Conservation (phyloP, 2,797 vertebrate genomes). For the Austrolebias charrua region DNA sequence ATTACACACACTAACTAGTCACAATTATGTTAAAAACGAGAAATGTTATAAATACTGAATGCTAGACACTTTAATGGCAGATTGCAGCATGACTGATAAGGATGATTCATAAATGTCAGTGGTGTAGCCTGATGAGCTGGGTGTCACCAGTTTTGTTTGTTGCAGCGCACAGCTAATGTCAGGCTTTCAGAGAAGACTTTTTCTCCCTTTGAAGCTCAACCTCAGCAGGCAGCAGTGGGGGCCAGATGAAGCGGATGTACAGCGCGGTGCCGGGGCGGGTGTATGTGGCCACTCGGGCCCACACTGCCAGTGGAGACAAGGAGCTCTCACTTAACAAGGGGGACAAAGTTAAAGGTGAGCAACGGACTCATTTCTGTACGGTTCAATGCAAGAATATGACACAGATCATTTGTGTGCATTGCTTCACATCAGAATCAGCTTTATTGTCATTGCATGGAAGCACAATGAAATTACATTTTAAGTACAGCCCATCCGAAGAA, state of each 20-base stretch:
- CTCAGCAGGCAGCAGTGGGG: slow-evolving; percentile 55
- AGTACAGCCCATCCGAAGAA: too few species aligned
- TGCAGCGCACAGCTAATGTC: slow-evolving; percentile 33
- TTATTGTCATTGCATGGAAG: too few species aligned
- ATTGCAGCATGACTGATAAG: slow-evolving; percentile 14
- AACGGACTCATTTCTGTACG: not conserved
- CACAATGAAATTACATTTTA: too few species aligned
- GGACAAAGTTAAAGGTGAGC: slow-evolving; percentile 91
- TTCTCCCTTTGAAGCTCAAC: slow-evolving; percentile 43
- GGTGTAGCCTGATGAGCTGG: slow-evolving; percentile 39
- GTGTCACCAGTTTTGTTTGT: slow-evolving; percentile 39
- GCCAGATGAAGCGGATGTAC: slow-evolving; percentile 86
- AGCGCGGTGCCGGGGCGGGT: slow-evolving; percentile 88
- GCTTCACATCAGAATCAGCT: not conserved
- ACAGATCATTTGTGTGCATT: not conserved
- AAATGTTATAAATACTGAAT: too few species aligned
- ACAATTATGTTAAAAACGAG: too few species aligned
- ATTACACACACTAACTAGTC: too few species aligned
- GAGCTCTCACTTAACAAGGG: slow-evolving; percentile 91
- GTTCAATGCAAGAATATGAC: not conserved
- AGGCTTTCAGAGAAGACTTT: slow-evolving; percentile 15
- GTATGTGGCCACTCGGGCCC: slow-evolving; percentile 85
- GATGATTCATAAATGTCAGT: slow-evolving; percentile 45
- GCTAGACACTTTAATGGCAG: not conserved
- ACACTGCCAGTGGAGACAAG: slow-evolving; percentile 85